Conservation (phyloP, 2,113 vertebrate genomes). For the Hiodon tergisus region DNA sequence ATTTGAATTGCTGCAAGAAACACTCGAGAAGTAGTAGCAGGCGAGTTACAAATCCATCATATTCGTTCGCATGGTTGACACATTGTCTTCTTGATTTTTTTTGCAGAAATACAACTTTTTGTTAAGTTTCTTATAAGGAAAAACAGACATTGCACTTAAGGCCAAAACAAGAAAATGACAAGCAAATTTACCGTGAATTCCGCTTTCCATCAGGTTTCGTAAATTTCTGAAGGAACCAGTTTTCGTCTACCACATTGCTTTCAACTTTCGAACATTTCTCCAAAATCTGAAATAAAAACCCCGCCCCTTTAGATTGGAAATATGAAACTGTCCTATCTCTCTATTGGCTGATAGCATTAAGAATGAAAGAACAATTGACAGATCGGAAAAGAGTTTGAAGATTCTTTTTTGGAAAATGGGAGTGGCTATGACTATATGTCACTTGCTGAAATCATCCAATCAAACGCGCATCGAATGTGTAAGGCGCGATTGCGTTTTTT, state of each 20-base stretch:
- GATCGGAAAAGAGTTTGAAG: slow-evolving; percentile 22
- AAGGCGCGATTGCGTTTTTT: not conserved
- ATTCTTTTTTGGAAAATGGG: not conserved
- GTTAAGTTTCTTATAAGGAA: not conserved
- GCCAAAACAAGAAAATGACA: not conserved
- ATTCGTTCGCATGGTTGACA: not conserved
- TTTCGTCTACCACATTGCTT: slow-evolving; percentile 15
- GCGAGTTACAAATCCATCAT: no score
- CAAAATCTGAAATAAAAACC: slow-evolving; percentile 33
- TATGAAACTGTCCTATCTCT: slow-evolving; percentile 10
- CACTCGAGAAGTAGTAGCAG: no score
- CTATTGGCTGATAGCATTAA: slow-evolving; percentile 32
- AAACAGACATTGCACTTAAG: not conserved
- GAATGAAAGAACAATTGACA: slow-evolving; percentile 26
- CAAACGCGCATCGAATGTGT: not conserved
- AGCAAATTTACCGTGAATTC: slow-evolving; percentile 30
- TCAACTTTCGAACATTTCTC: slow-evolving; percentile 28
- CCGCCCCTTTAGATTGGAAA: slow-evolving; percentile 42
- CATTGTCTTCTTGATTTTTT: not conserved
- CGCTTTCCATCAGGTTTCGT: slow-evolving; percentile 32
- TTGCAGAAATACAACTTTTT: not conserved
- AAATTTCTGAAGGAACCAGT: not conserved
- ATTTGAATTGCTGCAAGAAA: no score
- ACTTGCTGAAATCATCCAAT: slow-evolving; percentile 9
- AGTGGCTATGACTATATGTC: not conserved